Conservation (phyloP, 2,888 invertebrate species). For the Acleris laterana region DNA sequence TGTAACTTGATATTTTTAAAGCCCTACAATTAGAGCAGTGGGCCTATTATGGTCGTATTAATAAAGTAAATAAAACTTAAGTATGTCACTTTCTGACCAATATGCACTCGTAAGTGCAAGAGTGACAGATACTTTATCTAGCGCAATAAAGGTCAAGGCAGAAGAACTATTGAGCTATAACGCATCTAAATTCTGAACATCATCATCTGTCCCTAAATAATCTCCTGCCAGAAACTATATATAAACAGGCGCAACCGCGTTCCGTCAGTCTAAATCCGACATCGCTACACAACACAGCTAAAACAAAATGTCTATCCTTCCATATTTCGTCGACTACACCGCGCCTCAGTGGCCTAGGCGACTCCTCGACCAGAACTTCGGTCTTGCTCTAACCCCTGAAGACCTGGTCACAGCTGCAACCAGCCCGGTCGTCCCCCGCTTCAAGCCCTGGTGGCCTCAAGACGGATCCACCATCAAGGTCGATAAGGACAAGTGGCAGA, state of each 20-base stretch:
- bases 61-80: no score
- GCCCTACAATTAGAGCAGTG: no score
- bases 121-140: no score
- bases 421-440: conserved; percentile 56
- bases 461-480: conserved; percentile 79
- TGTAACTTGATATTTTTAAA: no score
- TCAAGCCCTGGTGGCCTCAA: conserved; percentile 67
- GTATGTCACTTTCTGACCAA: no score
- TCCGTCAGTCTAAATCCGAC: conserved; percentile 46
- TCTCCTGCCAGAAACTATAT: conserved; percentile 37
- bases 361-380: conserved; percentile 74
- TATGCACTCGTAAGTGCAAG: no score
- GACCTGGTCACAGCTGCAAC: conserved; percentile 63
- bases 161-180: not conserved
- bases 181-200: conserved; percentile 41
- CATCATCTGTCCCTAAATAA: conserved; percentile 47
- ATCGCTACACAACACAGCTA: conserved; percentile 38
- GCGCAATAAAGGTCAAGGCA: no score
- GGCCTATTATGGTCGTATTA: no score
- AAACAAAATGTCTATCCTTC: conserved; percentile 62
- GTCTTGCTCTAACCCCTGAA: conserved; percentile 69
- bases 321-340: conserved; percentile 68
- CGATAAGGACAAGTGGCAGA: conserved; percentile 85
- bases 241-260: conserved; percentile 23
- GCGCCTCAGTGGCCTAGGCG: conserved; percentile 66